Conservation (phyloP, 1,140 invertebrate species). For the Cherax quadricarinatus region DNA sequence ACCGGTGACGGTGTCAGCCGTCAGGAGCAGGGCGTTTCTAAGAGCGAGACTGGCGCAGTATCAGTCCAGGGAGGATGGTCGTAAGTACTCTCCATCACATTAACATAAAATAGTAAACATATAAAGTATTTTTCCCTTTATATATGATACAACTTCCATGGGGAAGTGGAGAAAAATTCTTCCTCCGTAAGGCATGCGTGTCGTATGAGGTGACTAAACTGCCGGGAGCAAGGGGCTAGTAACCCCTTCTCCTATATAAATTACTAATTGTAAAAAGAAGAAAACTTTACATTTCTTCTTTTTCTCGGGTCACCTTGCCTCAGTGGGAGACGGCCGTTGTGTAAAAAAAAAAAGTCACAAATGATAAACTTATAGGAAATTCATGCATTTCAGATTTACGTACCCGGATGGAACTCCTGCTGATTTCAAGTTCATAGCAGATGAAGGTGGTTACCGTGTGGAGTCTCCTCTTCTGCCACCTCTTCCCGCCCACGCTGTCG, state of each 20-base stretch:
- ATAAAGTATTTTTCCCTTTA: not conserved
- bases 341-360: not conserved
- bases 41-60: slow-evolving; percentile 3
- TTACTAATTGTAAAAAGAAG: too few relatives aligned
- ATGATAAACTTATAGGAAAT: not conserved
- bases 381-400: slow-evolving; percentile 12
- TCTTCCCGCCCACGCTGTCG: slow-evolving; percentile 34
- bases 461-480: slow-evolving; percentile 38
- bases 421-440: slow-evolving; percentile 43
- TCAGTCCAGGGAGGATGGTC: slow-evolving; percentile 29
- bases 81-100: not conserved
- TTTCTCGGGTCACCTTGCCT: too few relatives aligned
- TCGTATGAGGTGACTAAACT: too few relatives aligned
- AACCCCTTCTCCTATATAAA: too few relatives aligned
- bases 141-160: not conserved
- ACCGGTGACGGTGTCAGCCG: slow-evolving; percentile 44
- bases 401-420: slow-evolving; percentile 23
- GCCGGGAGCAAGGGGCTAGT: too few relatives aligned
- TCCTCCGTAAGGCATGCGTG: too few relatives aligned
- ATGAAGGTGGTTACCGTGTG: slow-evolving; percentile 36
- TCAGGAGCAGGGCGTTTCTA: slow-evolving; percentile 25
- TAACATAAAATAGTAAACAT: too few relatives aligned
- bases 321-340: not conserved
- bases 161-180: too few relatives aligned
- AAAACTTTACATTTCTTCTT: too few relatives aligned